Evolutionary conservation across 1,140 invertebrate species (phyloP), one percentile per base, ranked within the genome.

Genomic region (Eumeta japonica): DNA sequence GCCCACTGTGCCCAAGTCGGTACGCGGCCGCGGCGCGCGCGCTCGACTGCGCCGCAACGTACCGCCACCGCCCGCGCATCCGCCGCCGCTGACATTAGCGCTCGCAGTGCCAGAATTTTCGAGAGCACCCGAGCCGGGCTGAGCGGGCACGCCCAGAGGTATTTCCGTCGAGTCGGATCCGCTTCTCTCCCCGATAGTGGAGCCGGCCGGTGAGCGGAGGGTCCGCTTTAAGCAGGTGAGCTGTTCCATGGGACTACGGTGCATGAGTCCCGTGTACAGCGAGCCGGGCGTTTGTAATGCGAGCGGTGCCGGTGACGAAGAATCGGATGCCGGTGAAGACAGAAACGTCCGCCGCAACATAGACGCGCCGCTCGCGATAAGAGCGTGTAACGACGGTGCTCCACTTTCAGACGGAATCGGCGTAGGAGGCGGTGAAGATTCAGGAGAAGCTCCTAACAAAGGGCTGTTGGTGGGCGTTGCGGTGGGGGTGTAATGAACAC

Each of bases 341-440:
- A 54, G 57, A 58, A 64, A 62, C 40, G 48, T 81, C 70, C 87
- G 81, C 12, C 83, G 81, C 7, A 91, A 68, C 11, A 90, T 78
- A 50, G 88, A 87, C 3, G 88, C 88, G 7, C 89, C 87, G 34
- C 81, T 86, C 10, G 79, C 80, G 28, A 88, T 79, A 16, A 86
- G 55, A 10, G 84, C 81, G 40, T 87, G 79, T 3, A 85, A 62
- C 2, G 84, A 63, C 2, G 83, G 81, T 2, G 79, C 70, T 38
- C 74, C 50, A 72, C 68, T 55, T 48, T 78, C 45, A 45, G 46
- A 52, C 45, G 90, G 90, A 48, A 86, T 89, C 2, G 90, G 90
- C 10, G 89, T 92, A 0, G 89, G 84, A 0, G 89, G 90, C 3
- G 89, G 88, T 1, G 85, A 83, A 44, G 81, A 82, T 50, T 85